Base-by-base conservation (phyloP, 2,113 vertebrate species). In the Sisor rabdophorus region DNA sequence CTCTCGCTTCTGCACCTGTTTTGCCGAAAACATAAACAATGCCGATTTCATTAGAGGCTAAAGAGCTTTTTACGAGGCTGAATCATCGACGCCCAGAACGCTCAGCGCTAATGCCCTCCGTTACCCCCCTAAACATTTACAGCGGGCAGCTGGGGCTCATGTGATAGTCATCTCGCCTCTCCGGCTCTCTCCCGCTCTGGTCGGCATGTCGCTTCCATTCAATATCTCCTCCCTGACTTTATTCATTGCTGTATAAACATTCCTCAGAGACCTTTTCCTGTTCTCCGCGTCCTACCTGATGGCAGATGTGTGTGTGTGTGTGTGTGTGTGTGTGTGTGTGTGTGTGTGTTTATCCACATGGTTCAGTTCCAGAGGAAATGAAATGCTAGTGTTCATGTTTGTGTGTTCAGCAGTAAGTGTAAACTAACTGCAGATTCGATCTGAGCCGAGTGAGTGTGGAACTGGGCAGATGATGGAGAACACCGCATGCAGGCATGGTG, bases 61-160 rank as follows among this genome's bases (percentile, higher is more conserved):
- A 74, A 74, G 58, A 74, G 72, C 22, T 74, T 74, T 74, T 74
- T 74, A 74, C 26, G 72, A 74, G 72, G 72, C 72, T 74, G 72
- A 74, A 61, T 74, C 72, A 74, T 74, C 56, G 24, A 61, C 56
- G 58, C 72, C 40, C 72, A 28, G 26, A 74, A 61, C 26, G 26
- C 16, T 50, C 22, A 60, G 40, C 17, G 19, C 58, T 74, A 74
- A 74, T 74, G 55, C 58, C 72, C 61, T 74, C 72, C 58, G 59
- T 61, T 47, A 74, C 58, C 72, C 72, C 61, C 22, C 72, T n/a
- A 74, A 74, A 52, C 72, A 74, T 74, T 74, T 61, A 74, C 56
- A 60, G 44, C 72, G 24, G 24, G 72, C 72, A 74, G 56, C 72
- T 74, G 72, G 58, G 61, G 56, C 72, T 60, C 56, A 61, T 50